Percentiles rank a stretch among this genome's conserved stretches.
Conservation (phyloP, 2,113 vertebrate species). For the Scortum barcoo region DNA sequence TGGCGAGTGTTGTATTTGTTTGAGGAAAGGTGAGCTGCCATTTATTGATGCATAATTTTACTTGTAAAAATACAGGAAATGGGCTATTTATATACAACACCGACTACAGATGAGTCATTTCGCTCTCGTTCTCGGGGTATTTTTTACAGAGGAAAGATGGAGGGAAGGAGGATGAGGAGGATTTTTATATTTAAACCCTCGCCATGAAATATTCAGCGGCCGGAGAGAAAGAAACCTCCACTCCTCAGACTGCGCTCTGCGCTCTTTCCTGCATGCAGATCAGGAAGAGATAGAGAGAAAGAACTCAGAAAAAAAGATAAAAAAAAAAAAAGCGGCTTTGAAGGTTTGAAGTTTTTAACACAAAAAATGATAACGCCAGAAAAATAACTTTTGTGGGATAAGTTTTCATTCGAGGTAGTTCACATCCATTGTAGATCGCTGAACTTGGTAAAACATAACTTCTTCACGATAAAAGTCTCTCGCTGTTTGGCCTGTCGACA, state of each 20-base stretch:
- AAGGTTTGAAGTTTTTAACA: no score
- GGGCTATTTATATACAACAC: no score
- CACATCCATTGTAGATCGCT: not conserved
- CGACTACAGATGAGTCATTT: constrained; percentile 37
- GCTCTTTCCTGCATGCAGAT: constrained; percentile 44
- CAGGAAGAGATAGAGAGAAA: no score
- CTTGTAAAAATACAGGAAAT: no score
- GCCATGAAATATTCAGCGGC: constrained; percentile 66
- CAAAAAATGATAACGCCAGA: not conserved
- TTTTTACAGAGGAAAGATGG: constrained; percentile 14
- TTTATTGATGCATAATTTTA: no score
- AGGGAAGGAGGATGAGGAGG: not conserved
- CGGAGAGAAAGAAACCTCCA: constrained; percentile 22
- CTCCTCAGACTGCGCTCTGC: not conserved
- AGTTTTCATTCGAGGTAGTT: not conserved
- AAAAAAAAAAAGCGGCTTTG: not conserved
- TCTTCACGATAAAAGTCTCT: not conserved
- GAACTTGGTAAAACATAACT: not conserved
- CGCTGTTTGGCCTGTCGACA: not conserved
- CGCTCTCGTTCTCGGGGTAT: constrained; percentile 8
- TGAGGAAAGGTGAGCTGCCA: constrained; percentile 26
- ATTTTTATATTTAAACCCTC: constrained; percentile 20
- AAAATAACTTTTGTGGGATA: not conserved
- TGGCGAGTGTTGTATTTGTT: constrained; percentile 14
- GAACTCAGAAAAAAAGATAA: no score